Conservation (phyloP, 2,888 invertebrate genomes). For the Falcaria lacertinaria region DNA sequence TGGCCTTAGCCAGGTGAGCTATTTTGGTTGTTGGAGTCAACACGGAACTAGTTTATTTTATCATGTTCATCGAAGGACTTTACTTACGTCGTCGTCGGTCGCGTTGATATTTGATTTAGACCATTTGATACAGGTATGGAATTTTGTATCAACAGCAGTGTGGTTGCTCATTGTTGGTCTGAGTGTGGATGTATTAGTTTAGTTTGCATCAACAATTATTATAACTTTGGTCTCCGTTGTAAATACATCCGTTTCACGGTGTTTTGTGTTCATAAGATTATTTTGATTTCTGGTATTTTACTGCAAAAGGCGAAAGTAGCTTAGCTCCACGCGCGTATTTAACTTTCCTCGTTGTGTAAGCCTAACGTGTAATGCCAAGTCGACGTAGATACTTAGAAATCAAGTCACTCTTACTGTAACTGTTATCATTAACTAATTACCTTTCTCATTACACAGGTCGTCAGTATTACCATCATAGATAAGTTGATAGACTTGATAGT, state of each 20-base stretch:
- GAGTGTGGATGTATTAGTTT: neutral
- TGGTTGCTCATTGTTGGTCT: too few species aligned
- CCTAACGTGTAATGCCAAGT: slow-evolving; percentile 63
- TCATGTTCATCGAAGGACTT: slow-evolving; percentile 68
- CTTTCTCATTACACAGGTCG: neutral
- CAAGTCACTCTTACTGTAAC: slow-evolving; percentile 61
- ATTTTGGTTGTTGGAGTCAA: slow-evolving; percentile 77
- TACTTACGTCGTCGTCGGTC: slow-evolving; percentile 38
- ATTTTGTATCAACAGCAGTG: slow-evolving; percentile 1
- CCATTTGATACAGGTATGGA: slow-evolving; percentile 40
- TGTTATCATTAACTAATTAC: slow-evolving; percentile 39
- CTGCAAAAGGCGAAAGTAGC: slow-evolving; percentile 75
- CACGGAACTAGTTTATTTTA: slow-evolving; percentile 76
- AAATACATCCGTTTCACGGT: slow-evolving; percentile 6
- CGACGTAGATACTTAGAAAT: slow-evolving; percentile 74
- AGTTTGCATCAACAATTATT: neutral
- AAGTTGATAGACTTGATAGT: slow-evolving; percentile 19
- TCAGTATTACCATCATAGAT: slow-evolving; percentile 4
- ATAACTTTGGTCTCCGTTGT: neutral
- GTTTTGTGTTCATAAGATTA: slow-evolving; percentile 9
- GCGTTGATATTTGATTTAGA: slow-evolving; percentile 48
- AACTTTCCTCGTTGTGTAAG: slow-evolving; percentile 79
- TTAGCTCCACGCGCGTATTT: slow-evolving; percentile 65
- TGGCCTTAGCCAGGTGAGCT: slow-evolving; percentile 80
- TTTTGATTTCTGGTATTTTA: slow-evolving; percentile 27